Evolutionary conservation across 2,888 invertebrate species (phyloP).

Genomic region (Hedychridium roseum): DNA sequence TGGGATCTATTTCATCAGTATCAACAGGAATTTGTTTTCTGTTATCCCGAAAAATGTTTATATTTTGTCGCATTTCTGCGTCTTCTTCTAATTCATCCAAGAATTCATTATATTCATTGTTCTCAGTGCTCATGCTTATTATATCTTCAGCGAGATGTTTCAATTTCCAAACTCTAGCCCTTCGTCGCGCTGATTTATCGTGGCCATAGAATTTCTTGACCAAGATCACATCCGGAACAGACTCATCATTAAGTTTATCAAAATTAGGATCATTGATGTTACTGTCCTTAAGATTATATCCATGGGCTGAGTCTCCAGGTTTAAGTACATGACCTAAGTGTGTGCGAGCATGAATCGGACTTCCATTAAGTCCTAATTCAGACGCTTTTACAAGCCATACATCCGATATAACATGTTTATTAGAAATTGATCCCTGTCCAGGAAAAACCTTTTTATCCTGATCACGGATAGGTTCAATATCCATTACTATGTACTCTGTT

Average conservation of each 20-base stretch:
- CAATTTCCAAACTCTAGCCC: conserved; percentile 88
- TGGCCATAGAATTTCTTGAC: conserved; percentile 87
- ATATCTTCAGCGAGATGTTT: conserved; percentile 82
- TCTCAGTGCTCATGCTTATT: conserved; percentile 70
- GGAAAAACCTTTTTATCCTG: conserved; percentile 82
- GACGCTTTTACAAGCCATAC: conserved; percentile 91
- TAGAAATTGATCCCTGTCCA: conserved; percentile 88
- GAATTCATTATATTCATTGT: conserved; percentile 91
- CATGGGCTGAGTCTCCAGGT: conserved; percentile 91
- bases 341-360: conserved; percentile 85
- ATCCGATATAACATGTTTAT: conserved; percentile 89
- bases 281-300: conserved; percentile 88
- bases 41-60: conserved; percentile 87
- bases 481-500: conserved; percentile 93
- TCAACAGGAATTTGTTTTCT: conserved; percentile 68
- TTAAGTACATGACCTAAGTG: conserved; percentile 94
- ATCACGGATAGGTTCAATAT: conserved; percentile 81
- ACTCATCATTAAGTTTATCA: conserved; percentile 77
- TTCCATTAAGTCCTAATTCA: conserved; percentile 84
- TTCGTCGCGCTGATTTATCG: conserved; percentile 75
- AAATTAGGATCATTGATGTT: conserved; percentile 92
- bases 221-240: conserved; percentile 90
- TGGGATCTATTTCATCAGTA: conserved; percentile 70
- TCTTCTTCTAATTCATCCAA: conserved; percentile 98
- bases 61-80: conserved; percentile 83